These are phyloP conservation scores for Prolemur simus DNA, from an alignment of 2,113 vertebrate species.

Conservation along the genomic window DNA sequence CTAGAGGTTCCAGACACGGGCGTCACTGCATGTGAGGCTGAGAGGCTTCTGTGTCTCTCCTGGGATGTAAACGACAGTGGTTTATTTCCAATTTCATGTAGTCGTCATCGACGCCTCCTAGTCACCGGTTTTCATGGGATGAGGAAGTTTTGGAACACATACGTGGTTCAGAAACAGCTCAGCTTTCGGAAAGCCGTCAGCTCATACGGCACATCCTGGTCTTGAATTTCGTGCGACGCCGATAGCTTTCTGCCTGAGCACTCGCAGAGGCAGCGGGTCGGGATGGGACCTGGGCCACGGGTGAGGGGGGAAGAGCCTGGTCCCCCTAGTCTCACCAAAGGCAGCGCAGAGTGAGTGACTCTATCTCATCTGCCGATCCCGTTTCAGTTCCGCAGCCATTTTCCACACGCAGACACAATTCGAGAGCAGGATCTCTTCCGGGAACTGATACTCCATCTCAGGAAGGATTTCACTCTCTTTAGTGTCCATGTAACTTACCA, in stretches of 20 bases:
- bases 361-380: slow-evolving; percentile 71
- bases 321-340: rapidly evolving
- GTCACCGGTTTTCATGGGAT: not conserved
- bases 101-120: no score
- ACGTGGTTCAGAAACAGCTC: not conserved
- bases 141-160: not conserved
- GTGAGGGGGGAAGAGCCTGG: not conserved
- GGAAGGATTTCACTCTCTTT: slow-evolving; percentile 84
- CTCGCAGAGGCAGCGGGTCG: rapidly evolving
- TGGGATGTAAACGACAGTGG: not conserved
- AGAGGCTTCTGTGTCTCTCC: not conserved
- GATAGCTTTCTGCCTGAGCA: not conserved
- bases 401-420: slow-evolving; percentile 89
- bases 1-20: not conserved
- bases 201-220: rapidly evolving
- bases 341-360: rapidly evolving
- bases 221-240: not conserved
- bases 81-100: not conserved
- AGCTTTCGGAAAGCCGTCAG: rapidly evolving
- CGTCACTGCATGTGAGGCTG: rapidly evolving
- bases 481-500: slow-evolving; percentile 86
- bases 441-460: slow-evolving; percentile 87
- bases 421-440: slow-evolving; percentile 85
- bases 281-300: rapidly evolving
- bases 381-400: slow-evolving; percentile 84